Conservation (phyloP, 2,113 vertebrate species). For the Lontra canadensis region DNA sequence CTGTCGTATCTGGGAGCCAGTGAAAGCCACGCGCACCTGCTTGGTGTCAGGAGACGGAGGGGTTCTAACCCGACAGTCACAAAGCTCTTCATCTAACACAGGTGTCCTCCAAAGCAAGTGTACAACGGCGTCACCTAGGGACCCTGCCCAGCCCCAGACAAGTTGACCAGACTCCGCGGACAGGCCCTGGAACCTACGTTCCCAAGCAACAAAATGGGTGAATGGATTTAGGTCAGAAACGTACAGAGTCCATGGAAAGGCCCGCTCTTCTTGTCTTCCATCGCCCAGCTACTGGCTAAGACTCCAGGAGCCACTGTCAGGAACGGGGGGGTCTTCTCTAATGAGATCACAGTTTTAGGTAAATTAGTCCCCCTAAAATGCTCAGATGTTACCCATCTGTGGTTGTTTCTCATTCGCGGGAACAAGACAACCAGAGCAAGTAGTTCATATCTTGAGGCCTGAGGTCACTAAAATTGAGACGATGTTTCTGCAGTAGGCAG, state of each 20-base stretch:
- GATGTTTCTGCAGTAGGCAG: background rate
- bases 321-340: too few species aligned
- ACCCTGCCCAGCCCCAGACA: too few species aligned
- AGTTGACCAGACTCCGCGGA: too few species aligned
- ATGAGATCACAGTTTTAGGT: background rate
- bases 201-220: background rate
- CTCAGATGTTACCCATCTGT: background rate
- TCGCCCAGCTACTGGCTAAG: background rate
- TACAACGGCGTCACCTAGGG: background rate
- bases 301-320: background rate
- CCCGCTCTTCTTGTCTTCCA: background rate
- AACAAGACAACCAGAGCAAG: background rate
- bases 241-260: background rate
- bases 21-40: background rate
- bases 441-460: background rate
- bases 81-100: background rate
- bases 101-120: background rate
- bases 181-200: background rate
- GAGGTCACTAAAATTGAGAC: background rate
- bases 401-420: background rate
- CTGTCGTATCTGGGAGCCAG: background rate
- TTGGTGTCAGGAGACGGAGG: background rate
- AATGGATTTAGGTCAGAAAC: background rate
- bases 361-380: background rate
- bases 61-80: background rate